Conservation (phyloP, 1,140 invertebrate species). For the Heliconius hermathena region DNA sequence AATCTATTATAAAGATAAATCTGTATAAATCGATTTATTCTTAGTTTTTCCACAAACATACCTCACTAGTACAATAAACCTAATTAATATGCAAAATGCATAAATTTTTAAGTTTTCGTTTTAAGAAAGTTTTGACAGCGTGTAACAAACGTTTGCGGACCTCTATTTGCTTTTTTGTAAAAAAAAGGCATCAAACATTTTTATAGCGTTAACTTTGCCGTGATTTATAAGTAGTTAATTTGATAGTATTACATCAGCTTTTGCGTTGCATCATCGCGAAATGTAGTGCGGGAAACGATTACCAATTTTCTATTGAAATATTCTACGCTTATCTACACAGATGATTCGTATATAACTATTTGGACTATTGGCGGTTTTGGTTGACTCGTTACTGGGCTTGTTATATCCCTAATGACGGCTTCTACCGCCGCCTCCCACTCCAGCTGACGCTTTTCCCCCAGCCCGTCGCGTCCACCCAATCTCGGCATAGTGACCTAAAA, state of each 20-base stretch:
- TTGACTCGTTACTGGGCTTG: slow-evolving; percentile 80
- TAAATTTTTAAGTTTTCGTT: background rate
- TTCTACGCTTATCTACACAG: slow-evolving; percentile 80
- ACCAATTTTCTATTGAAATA: slow-evolving; percentile 4
- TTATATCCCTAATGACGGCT: slow-evolving; percentile 87
- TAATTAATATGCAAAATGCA: too few relatives aligned
- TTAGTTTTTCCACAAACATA: background rate
- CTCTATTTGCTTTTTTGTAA: slow-evolving; percentile 23
- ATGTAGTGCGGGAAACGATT: slow-evolving; percentile 12
- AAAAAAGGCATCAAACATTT: slow-evolving; percentile 28
- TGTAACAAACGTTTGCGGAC: slow-evolving; percentile 18
- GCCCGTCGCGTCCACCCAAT: slow-evolving; percentile 56
- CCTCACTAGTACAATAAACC: background rate
- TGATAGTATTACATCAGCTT: slow-evolving; percentile 29
- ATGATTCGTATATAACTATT: slow-evolving; percentile 92
- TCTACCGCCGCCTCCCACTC: slow-evolving; percentile 88
- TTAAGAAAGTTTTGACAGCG: slow-evolving; percentile 24
- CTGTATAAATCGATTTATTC: background rate
- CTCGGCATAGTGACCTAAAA: slow-evolving; percentile 75
- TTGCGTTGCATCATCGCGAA: slow-evolving; percentile 27
- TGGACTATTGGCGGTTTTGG: slow-evolving; percentile 87
- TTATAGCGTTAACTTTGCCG: slow-evolving; percentile 27
- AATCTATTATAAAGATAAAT: background rate
- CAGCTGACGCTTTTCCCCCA: slow-evolving; percentile 68
- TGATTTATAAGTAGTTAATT: slow-evolving; percentile 29